A percentile compares a stretch with the other conserved stretches of the same genome.
These are phyloP conservation scores for Pristionchus mayeri DNA, from an alignment of 2,888 invertebrate genomes.

Conservation along the genomic window DNA sequence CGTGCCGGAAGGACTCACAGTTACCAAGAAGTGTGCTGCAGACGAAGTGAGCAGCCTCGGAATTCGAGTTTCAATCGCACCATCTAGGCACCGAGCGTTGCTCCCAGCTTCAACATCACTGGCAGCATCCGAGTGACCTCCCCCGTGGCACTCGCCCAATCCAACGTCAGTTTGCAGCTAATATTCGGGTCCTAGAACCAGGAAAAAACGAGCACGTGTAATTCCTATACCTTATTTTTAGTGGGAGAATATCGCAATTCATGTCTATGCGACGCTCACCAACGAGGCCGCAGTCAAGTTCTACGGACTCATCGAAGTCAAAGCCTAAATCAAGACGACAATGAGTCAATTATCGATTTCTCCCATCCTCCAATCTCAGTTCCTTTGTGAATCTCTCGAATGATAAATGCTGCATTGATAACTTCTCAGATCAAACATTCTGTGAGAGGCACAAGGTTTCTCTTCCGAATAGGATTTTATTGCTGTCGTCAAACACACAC, in stretches of 20 bases:
- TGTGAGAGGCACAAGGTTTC: not conserved
- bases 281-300: constrained; percentile 13
- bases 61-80: no score
- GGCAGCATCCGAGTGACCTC: not conserved
- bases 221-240: not conserved
- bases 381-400: not conserved
- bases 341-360: not conserved
- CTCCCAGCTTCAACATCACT: not conserved
- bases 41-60: not conserved
- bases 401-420: not conserved
- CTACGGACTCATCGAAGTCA: constrained; percentile 12
- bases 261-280: not conserved
- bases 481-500: not conserved
- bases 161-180: not conserved
- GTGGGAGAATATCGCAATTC: constrained; percentile 18
- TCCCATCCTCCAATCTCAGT: not conserved
- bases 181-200: no score
- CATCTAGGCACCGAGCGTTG: no score
- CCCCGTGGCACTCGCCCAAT: constrained; percentile 5
- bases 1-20: not conserved
- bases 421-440: not conserved
- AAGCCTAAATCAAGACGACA: not conserved
- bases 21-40: not conserved
- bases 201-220: no score
- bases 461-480: not conserved